Conservation (phyloP, 37 sponge, comb jelly and placozoan species). For the Chondrosia reniformis region DNA sequence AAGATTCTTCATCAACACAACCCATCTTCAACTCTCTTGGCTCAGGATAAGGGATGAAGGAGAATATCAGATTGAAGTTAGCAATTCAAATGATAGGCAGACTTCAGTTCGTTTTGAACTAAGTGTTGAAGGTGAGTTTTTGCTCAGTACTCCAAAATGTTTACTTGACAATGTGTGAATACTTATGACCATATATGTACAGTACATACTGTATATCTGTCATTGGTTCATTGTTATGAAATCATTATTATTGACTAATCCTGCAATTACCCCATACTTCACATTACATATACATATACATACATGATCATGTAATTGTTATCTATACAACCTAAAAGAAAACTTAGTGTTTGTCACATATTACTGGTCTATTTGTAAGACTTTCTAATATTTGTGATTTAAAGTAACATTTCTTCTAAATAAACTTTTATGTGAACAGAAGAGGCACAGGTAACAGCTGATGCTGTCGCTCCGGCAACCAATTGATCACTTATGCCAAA, state of each 20-base stretch:
- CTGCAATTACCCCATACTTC: too few species aligned
- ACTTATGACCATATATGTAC: not conserved
- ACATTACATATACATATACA: too few species aligned
- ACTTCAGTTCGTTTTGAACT: not conserved
- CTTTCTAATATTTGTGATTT: too few species aligned
- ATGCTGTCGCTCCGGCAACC: not conserved
- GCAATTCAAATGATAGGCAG: not conserved
- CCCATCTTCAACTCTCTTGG: not conserved
- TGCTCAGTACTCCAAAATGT: not conserved
- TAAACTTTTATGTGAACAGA: not conserved
- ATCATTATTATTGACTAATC: too few species aligned
- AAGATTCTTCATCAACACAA: not conserved
- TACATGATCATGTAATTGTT: too few species aligned
- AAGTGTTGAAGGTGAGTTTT: not conserved
- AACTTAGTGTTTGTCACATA: too few species aligned
- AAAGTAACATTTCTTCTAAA: not conserved
- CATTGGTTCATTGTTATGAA: too few species aligned
- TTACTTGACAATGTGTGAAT: not conserved
- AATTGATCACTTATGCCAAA: not conserved
- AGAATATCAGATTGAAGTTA: not conserved
- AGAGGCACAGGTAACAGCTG: conserved; percentile 1
- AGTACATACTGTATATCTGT: too few species aligned
- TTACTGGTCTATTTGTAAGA: too few species aligned
- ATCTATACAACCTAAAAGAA: too few species aligned
- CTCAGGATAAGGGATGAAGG: not conserved